phyloP scores from a whole-genome alignment of 2,888 invertebrate genomes.

The Electrophaes corylata region DNA sequence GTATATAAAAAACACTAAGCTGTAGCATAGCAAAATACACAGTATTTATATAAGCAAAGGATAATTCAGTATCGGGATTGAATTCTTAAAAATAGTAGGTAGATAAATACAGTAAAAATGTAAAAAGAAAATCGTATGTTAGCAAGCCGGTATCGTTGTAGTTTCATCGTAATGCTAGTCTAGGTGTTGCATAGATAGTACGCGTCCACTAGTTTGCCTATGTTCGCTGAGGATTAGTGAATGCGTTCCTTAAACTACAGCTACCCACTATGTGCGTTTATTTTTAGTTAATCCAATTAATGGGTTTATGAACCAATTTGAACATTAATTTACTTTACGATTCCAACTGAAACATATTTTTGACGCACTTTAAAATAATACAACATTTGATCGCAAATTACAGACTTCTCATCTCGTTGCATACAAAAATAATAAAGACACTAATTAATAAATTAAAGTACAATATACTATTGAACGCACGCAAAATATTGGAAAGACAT shows the following conservation, averaged over 20 bases:
- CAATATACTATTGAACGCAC: constrained; percentile 2
- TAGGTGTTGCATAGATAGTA: constrained; percentile 8
- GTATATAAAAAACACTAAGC: constrained; percentile 25
- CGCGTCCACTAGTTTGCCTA: background rate
- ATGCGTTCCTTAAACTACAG: constrained; percentile 13
- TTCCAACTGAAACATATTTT: background rate
- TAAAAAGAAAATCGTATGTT: constrained; percentile 57
- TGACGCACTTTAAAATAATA: background rate
- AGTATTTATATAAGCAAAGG: constrained; percentile 34
- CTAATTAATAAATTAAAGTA: background rate
- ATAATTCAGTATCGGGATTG: constrained; percentile 47
- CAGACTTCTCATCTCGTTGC: background rate
- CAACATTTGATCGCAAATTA: background rate
- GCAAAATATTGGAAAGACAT: constrained; percentile 2
- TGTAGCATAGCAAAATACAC: constrained; percentile 57
- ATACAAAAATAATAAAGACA: background rate
- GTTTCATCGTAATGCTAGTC: constrained; percentile 33
- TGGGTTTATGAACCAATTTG: background rate
- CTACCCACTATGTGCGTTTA: constrained; percentile 8
- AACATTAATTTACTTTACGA: background rate
- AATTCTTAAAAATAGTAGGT: constrained; percentile 44
- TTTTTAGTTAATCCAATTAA: constrained; percentile 1
- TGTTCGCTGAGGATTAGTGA: constrained; percentile 3
- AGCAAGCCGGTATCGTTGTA: constrained; percentile 67
- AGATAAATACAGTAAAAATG: constrained; percentile 49